Evolutionary conservation across 2,113 vertebrate species (phyloP).

Genomic region (Forbesichthys agassizii): DNA sequence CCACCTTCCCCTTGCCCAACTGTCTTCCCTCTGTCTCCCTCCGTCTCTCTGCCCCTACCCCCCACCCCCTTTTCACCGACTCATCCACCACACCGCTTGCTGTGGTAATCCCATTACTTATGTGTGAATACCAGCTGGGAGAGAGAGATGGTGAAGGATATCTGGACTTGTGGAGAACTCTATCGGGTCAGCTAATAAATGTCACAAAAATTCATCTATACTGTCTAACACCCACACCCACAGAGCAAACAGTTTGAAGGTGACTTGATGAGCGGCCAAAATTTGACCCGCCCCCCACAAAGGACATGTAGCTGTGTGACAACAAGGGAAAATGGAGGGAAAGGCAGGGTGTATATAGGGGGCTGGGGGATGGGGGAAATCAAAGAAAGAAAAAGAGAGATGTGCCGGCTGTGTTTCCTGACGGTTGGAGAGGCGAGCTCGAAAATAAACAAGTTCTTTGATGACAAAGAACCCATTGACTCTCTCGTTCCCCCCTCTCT

Average conservation of each 20-base stretch:
- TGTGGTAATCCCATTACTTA: conserved; percentile 83
- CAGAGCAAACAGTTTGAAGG: conserved; percentile 29
- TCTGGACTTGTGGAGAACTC: conserved; percentile 2
- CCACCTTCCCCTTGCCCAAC: conserved; percentile 27
- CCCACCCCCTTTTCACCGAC: conserved; percentile 29
- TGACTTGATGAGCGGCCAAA: conserved; percentile 37
- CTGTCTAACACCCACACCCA: conserved; percentile 29
- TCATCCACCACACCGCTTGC: conserved; percentile 58
- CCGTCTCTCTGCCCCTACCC: conserved; percentile 6
- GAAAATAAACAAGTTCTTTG: conserved; percentile 83
- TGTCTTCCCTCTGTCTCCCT: conserved; percentile 45
- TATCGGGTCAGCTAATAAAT: conserved; percentile 1
- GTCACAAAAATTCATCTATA: conserved; percentile 7
- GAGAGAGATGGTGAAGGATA: conserved; percentile 25
- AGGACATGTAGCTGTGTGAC: neutral
- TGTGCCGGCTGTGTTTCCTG: conserved; percentile 70
- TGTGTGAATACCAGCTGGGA: conserved; percentile 80
- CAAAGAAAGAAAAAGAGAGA: conserved; percentile 41
- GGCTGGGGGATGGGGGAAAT: conserved; percentile 8
- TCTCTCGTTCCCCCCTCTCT: conserved; percentile 74
- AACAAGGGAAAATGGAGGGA: neutral
- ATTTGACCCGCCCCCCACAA: neutral
- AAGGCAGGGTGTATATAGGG: conserved; percentile 9
- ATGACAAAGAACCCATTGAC: conserved; percentile 85
- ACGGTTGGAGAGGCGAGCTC: conserved; percentile 76